Percentiles rank a stretch among this genome's conserved stretches.
Conservation (phyloP, 53 echinoderm and acorn worm genomes). For the Apostichopus leukothele region DNA sequence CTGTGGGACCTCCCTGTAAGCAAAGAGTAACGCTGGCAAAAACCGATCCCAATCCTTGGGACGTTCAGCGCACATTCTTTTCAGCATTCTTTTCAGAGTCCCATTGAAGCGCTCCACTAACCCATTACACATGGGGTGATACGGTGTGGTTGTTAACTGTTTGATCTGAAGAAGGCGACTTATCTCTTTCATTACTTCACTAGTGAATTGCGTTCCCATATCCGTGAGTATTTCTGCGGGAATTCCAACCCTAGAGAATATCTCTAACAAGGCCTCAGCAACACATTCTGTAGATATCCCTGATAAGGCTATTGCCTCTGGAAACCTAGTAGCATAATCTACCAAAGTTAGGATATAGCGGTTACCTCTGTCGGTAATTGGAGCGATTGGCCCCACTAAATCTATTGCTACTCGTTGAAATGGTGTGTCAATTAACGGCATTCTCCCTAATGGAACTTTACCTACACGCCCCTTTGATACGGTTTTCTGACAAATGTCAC, state of each 20-base stretch:
- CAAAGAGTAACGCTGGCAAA: no score
- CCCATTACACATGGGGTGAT: conserved; percentile 20
- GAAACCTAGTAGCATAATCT: conserved; percentile 50
- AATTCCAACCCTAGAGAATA: conserved; percentile 56
- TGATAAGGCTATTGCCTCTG: conserved; percentile 50
- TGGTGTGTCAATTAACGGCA: conserved; percentile 48
- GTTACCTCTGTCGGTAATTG: conserved; percentile 46
- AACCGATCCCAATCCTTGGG: no score
- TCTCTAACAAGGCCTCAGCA: conserved; percentile 49
- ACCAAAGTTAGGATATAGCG: conserved; percentile 52
- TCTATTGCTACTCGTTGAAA: conserved; percentile 40
- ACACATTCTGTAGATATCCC: conserved; percentile 45
- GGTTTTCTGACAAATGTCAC: conserved; percentile 13
- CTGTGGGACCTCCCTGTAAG: neutral
- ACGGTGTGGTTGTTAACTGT: conserved; percentile 24
- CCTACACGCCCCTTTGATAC: neutral
- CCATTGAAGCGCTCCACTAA: conserved; percentile 11
- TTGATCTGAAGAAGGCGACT: neutral
- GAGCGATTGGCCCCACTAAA: conserved; percentile 51
- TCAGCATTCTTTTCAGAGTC: conserved; percentile 2
- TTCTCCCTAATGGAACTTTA: neutral
- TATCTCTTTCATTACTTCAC: neutral
- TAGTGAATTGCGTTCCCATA: neutral
- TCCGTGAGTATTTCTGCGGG: neutral
- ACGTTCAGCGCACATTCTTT: neutral